Evolutionary conservation across 2,888 invertebrate species (phyloP), one percentile per base, ranked within the genome.

Genomic region (Gordius sp.): DNA sequence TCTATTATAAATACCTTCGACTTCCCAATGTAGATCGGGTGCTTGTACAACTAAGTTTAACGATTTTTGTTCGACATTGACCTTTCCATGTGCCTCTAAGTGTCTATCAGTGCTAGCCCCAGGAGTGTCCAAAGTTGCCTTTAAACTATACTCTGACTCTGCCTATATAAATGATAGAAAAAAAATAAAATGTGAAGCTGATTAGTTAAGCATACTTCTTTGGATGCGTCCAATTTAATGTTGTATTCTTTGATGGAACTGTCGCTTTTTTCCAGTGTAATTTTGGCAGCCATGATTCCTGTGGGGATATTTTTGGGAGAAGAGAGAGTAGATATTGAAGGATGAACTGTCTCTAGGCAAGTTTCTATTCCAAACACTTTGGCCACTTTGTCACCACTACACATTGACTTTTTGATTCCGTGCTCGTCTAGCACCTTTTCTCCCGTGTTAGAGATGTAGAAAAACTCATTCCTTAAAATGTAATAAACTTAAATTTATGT

Each of bases 201-300:
- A n/a, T n/a, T n/a, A n/a, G n/a, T n/a, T n/a, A n/a, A n/a, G n/a
- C n/a, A 33, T 33, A 47, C 47, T 23, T 47, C 20, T 20, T 47
- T 47, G 8, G 13, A n/a, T 18, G 47, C 20, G 4, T 47, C 20
- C 4, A 47, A 4, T 18, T 4, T 20, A 4, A 47, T 47, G 20
- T 47, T 23, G 47, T 47, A 47, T 18, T n/a, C 4, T 47, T 47
- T 47, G 23, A 47, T 47, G 20, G 47, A 4, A 4, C 16, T n/a
- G 20, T 47, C 47, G 4, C n/a, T 47, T 47, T 47, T 47, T 47
- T 47, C 47, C 4, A 47, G 20, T 4, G 47, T 47, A n/a, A 47
- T 20, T 47, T 47, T 47, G 23, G 16, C 47, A 18, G 4, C 47
- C 8, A 47, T 4, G 4, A 47, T 47, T 18, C 47, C 47, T 18